Evolutionary conservation across 2,113 vertebrate genomes (phyloP), one percentile per base, ranked within the genome.

Genomic region (Eubucco bourcierii): DNA sequence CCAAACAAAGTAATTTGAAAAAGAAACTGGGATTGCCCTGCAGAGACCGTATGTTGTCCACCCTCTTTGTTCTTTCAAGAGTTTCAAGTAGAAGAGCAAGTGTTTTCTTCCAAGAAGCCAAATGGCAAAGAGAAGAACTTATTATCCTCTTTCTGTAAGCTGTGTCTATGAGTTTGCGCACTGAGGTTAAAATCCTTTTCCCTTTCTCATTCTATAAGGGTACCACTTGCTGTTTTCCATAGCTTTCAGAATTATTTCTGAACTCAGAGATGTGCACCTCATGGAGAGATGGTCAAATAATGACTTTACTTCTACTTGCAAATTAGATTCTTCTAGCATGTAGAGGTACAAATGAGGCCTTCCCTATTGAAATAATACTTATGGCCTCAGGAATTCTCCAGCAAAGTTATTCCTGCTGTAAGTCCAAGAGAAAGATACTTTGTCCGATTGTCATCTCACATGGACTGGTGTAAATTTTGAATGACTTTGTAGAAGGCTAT

Each of bases 21-120:
- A 47, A 88, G 41, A 88, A 93, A 39, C 46, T 29, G 60, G 7
- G 28, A 44, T 73, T 92, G 85, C 64, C 66, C 52, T n/a, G 28
- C 56, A 74, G 78, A 76, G 4, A 89, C 17, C 23, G 2, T n/a
- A 33, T 64, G 24, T 85, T 89, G 90, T 85, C 41, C 24, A 60
- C 33, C 11, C 15, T 7, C 58, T 93, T 82, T 91, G 52, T 56
- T 77, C 75, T 83, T 80, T 83, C 52, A 39, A 31, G 75, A 73
- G 37, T 67, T 91, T 93, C 58, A 58, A 34, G 39, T 53, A 78
- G 13, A 90, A 31, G 8, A 80, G n/a, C 37, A 76, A 87, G 33
- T 70, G 41, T 87, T 93, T 91, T 77, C 87, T 87, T 90, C 50
- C 58, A 89, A 84, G 59, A 79, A 89, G 28, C 79, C 37, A 80